These are phyloP conservation scores for Nebria salina DNA, from an alignment of 2,888 invertebrate species.

Conservation along the genomic window DNA sequence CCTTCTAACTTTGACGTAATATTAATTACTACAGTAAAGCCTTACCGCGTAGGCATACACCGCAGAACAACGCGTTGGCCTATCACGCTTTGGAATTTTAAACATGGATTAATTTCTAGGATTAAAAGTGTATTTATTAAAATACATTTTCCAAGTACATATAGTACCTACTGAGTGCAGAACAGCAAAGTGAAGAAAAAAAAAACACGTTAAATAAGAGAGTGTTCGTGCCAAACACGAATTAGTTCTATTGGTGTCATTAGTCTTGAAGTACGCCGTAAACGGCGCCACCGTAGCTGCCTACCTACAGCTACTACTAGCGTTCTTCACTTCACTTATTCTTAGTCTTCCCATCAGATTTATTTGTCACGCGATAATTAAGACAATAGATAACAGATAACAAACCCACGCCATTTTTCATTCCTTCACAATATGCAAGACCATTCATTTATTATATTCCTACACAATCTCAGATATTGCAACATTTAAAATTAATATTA, in stretches of 20 bases:
- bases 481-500: not conserved
- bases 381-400: constrained; percentile 47
- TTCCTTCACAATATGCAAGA: constrained; percentile 13
- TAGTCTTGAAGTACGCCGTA: constrained; percentile 27
- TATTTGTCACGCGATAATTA: constrained; percentile 46
- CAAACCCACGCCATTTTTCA: constrained; percentile 27
- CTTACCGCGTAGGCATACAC: no score
- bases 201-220: no score
- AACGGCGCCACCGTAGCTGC: constrained; percentile 8
- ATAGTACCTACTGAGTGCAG: no score
- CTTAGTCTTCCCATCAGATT: constrained; percentile 21
- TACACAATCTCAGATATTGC: not conserved
- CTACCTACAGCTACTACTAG: not conserved
- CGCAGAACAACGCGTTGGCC: no score
- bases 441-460: constrained; percentile 14
- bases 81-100: no score
- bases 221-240: constrained; percentile 18
- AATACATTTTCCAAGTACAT: no score
- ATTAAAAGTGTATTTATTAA: no score
- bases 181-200: no score
- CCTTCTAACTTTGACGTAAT: not conserved
- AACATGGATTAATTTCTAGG: no score
- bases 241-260: constrained; percentile 15
- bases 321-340: constrained; percentile 8
- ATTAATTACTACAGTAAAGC: not conserved